Percentiles rank a stretch among this genome's conserved stretches.
These are phyloP conservation scores for Erpornis zantholeuca DNA, from an alignment of 2,113 vertebrate species.

Conservation along the genomic window DNA sequence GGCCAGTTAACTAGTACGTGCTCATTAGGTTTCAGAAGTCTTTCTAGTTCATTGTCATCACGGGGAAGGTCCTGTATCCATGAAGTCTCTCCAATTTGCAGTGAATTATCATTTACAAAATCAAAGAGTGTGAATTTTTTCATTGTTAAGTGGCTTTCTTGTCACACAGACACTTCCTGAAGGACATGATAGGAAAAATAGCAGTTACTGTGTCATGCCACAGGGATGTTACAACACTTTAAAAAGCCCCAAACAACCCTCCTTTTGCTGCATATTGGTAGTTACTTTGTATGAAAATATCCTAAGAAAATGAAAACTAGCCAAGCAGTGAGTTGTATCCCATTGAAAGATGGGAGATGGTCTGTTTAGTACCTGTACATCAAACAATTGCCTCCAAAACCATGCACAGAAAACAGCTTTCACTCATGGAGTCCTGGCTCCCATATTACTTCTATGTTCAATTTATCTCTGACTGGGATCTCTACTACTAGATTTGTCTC, in stretches of 20 bases:
- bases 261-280: not conserved
- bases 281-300: not conserved
- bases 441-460: not conserved
- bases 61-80: slow-evolving; percentile 26
- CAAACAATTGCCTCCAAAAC: not conserved
- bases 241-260: not conserved
- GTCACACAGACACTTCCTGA: not conserved
- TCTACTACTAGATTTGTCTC: not conserved
- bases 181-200: not conserved
- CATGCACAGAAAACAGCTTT: not conserved
- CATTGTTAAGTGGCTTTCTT: slow-evolving; percentile 4
- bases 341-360: not conserved
- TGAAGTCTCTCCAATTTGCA: slow-evolving; percentile 53
- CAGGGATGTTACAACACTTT: not conserved
- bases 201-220: not conserved
- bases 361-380: not conserved
- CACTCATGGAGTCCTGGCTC: not conserved
- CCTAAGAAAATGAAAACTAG: not conserved
- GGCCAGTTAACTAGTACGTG: slow-evolving; percentile 24
- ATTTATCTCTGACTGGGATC: not conserved
- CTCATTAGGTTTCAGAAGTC: slow-evolving; percentile 27
- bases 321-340: not conserved
- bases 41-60: slow-evolving; percentile 16
- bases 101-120: slow-evolving; percentile 59
- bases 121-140: slow-evolving; percentile 49